phyloP scores from a whole-genome alignment of 2,113 vertebrate species.

The Notothenia rossii region DNA sequence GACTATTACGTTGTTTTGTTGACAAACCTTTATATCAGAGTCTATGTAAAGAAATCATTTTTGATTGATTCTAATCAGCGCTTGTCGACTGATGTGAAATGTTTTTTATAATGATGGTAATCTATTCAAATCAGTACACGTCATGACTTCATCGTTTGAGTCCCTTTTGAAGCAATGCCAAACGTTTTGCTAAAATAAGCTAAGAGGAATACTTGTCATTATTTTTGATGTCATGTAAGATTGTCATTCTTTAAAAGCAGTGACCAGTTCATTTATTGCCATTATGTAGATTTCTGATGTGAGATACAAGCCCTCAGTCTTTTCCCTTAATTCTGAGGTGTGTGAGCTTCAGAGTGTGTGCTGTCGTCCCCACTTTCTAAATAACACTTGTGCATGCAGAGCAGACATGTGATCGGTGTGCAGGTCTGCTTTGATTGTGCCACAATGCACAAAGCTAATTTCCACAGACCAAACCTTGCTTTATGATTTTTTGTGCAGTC shows the following conservation, averaged over 20 bases:
- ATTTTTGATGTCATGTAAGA: conserved; percentile 6
- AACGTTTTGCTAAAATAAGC: too few species aligned
- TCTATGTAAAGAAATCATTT: too few species aligned
- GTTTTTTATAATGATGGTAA: too few species aligned
- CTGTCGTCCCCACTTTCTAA: conserved; percentile 47
- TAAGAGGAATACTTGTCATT: background rate
- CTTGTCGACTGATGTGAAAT: too few species aligned
- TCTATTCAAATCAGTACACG: too few species aligned
- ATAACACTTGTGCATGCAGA: conserved; percentile 39
- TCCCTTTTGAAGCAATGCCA: too few species aligned
- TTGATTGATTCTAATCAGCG: too few species aligned
- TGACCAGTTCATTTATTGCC: background rate
- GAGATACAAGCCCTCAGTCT: background rate
- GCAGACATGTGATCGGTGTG: conserved; percentile 30
- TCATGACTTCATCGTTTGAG: too few species aligned
- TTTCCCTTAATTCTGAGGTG: conserved; percentile 9
- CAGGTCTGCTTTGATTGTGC: conserved; percentile 55
- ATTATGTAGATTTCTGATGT: too few species aligned
- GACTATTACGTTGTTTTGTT: too few species aligned
- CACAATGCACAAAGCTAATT: conserved; percentile 52
- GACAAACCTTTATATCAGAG: too few species aligned
- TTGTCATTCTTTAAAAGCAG: background rate
- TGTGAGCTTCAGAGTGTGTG: conserved; percentile 30
- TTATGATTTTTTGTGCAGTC: conserved; percentile 26
- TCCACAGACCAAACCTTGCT: conserved; percentile 31